Conservation (phyloP, 1,140 invertebrate species). For the Nebria ingens region DNA sequence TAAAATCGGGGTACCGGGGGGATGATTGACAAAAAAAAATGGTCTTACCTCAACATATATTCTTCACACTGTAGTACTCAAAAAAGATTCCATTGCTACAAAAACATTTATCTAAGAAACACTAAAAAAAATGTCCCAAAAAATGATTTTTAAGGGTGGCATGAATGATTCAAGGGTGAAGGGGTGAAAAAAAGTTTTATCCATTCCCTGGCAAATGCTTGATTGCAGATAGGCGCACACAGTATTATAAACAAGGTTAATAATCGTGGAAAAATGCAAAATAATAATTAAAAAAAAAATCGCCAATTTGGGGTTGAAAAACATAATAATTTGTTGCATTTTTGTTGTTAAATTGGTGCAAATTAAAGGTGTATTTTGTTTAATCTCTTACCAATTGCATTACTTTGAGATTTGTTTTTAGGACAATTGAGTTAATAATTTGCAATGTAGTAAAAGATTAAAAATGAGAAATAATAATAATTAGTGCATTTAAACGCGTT, state of each 20-base stretch:
- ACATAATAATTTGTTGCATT: too few relatives aligned
- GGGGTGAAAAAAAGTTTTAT: neutral
- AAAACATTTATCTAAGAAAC: slow-evolving; percentile 11
- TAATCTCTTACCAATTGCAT: too few relatives aligned
- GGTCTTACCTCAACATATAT: neutral
- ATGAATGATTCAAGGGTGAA: neutral
- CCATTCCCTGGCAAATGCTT: slow-evolving; percentile 13
- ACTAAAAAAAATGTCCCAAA: neutral
- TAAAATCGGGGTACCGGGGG: neutral
- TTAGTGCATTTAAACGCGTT: neutral
- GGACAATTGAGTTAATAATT: neutral
- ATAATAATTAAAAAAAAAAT: neutral
- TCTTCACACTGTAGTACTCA: slow-evolving; percentile 1
- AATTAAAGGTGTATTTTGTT: too few relatives aligned
- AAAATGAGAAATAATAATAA: neutral
- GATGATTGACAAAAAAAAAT: neutral
- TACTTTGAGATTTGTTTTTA: too few relatives aligned
- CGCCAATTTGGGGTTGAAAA: too few relatives aligned
- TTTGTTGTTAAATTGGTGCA: too few relatives aligned
- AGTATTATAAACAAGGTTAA: too few relatives aligned
- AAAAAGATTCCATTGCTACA: slow-evolving; percentile 10
- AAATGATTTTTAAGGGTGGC: neutral
- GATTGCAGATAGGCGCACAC: neutral
- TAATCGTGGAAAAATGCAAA: too few relatives aligned
- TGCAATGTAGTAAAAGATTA: neutral